Evolutionary conservation across 2,888 invertebrate species (phyloP).

Genomic region (Rhopalosiphum nymphaeae): DNA sequence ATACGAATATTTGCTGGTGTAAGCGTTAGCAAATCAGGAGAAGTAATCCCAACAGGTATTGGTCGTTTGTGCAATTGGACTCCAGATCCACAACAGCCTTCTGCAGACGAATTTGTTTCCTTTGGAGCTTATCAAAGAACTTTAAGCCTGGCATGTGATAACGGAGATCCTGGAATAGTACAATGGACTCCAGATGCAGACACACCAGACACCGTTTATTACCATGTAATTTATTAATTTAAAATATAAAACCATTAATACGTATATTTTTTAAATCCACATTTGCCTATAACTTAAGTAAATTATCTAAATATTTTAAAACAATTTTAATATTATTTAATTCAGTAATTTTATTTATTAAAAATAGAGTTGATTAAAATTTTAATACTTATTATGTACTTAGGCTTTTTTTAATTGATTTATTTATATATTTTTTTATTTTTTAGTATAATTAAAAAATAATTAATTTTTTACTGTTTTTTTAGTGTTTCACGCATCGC

Average conservation of each 20-base stretch:
- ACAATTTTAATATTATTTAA: neutral
- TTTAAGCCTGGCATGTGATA: constrained; percentile 85
- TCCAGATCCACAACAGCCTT: constrained; percentile 79
- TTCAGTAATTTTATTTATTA: neutral
- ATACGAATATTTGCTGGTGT: constrained; percentile 88
- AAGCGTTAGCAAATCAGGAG: constrained; percentile 78
- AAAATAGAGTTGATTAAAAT: neutral
- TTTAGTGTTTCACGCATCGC: constrained; percentile 92
- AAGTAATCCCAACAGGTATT: constrained; percentile 80
- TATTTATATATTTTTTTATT: neutral
- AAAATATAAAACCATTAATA: neutral
- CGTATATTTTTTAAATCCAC: neutral
- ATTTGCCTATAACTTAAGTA: neutral
- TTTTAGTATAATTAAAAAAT: neutral
- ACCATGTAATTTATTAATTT: constrained; percentile 76
- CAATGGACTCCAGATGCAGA: constrained; percentile 88
- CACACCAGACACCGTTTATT: constrained; percentile 93
- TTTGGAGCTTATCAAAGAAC: constrained; percentile 92
- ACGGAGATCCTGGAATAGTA: constrained; percentile 86
- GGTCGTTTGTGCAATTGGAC: constrained; percentile 92
- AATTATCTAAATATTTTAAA: neutral
- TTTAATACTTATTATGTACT: neutral
- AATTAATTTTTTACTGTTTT: constrained; percentile 67
- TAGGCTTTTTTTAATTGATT: neutral
- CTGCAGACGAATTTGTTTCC: constrained; percentile 85